Evolutionary conservation across 2,113 vertebrate species (phyloP), one percentile per base, ranked within the genome.

Genomic region (Forbesichthys papilliferus): DNA sequence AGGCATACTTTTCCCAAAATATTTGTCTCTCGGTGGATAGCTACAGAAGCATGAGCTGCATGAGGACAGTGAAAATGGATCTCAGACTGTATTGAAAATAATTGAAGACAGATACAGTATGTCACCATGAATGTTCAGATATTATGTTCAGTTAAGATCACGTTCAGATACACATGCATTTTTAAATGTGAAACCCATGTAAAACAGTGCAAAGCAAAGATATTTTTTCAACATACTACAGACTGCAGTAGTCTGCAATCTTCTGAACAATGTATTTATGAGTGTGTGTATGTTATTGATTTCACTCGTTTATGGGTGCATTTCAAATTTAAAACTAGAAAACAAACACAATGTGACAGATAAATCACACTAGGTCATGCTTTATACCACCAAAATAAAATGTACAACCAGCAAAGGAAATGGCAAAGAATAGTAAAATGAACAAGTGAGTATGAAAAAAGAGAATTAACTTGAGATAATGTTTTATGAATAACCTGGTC

Each of bases 401-500:
- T 18, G 11, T 34, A 18, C 27, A n/a, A 48, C 33, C 42, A 64
- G 51, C 27, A n/a, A 56, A 46, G 53, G 54, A 16, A 67, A 57
- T 20, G 14, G 11, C 42, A 61, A 65, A 18, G 47, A 59, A 66
- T 54, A 53, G 56, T 27, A 20, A 18, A 18, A 53, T 18, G 27
- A 16, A 60, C 42, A 60, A 61, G 62, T 36, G 33, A 42, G 14
- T 33, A 34, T 73, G 48, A 78, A 65, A 7, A 53, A 2, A 60
- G 75, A 61, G 13, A 73, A 56, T 81, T 27, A 48, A 36, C 16
- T 67, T 58, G 14, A 70, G 64, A 59, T 51, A 27, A 83, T 52
- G 52, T 64, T 68, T 55, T 33, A 65, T 53, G 33, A 89, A 86
- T 92, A 93, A 99, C 96, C 96, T 99, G 96, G 86, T 92, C 76